phyloP scores from a whole-genome alignment of 2,113 vertebrate species.

The Motacilla tschutschensis region DNA sequence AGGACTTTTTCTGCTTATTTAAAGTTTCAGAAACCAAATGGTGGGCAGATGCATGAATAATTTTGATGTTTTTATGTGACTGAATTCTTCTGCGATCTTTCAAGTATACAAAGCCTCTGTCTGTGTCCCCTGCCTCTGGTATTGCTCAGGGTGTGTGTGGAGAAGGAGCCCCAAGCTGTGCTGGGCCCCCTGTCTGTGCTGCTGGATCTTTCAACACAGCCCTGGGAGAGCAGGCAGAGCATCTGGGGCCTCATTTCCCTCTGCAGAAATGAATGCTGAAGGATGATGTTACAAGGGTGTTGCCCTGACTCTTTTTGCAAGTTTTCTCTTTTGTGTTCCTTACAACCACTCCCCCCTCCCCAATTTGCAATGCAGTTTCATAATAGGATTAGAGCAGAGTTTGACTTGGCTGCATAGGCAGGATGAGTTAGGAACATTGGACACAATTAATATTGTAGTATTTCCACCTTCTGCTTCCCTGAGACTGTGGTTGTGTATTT shows the following conservation, averaged over 20 bases:
- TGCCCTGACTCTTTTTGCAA: not conserved
- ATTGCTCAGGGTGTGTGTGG: not conserved
- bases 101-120: not conserved
- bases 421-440: not conserved
- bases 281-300: constrained; percentile 48
- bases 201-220: not conserved
- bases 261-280: not conserved
- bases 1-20: not conserved
- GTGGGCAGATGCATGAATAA: not conserved
- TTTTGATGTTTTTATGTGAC: not conserved
- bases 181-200: not conserved
- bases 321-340: not conserved
- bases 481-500: not conserved
- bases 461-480: not conserved
- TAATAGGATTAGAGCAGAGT: not conserved
- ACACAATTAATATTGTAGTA: not conserved
- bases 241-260: constrained; percentile 6
- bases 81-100: not conserved
- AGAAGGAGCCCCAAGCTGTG: not conserved
- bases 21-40: not conserved
- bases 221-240: not conserved
- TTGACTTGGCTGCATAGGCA: not conserved
- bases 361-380: not conserved
- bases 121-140: not conserved
- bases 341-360: not conserved